phyloP scores from a whole-genome alignment of 2,888 invertebrate genomes.

The Serrognathus titanus region DNA sequence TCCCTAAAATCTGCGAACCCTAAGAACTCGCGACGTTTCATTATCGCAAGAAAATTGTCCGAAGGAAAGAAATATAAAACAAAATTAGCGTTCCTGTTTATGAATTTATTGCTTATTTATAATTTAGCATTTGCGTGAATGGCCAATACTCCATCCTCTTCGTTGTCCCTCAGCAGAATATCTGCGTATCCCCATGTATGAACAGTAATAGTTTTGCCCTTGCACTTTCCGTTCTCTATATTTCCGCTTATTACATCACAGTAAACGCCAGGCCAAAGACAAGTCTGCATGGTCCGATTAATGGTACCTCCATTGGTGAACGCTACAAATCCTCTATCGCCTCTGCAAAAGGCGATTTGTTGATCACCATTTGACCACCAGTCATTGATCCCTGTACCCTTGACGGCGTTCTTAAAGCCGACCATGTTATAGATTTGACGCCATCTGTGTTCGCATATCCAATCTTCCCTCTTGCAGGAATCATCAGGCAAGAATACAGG shows the following conservation, averaged over 20 bases:
- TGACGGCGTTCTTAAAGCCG: constrained; percentile 67
- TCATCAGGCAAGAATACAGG: constrained; percentile 63
- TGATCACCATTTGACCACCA: constrained; percentile 68
- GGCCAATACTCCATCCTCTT: constrained; percentile 67
- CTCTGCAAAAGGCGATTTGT: constrained; percentile 85
- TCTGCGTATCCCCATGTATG: constrained; percentile 56
- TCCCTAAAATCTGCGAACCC: no score
- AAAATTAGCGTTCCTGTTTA: no score
- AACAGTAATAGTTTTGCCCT: constrained; percentile 62
- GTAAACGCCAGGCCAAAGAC: constrained; percentile 55
- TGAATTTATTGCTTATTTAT: background rate
- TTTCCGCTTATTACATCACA: constrained; percentile 81
- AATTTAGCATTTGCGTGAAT: constrained; percentile 52
- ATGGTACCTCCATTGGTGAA: constrained; percentile 10
- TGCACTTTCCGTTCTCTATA: constrained; percentile 54
- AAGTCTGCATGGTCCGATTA: constrained; percentile 14
- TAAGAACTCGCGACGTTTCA: no score
- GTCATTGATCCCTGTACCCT: constrained; percentile 54
- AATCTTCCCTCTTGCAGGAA: constrained; percentile 63
- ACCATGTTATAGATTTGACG: constrained; percentile 78
- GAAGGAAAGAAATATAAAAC: no score
- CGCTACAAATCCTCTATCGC: constrained; percentile 59
- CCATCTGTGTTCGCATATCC: constrained; percentile 86
- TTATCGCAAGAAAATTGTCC: no score
- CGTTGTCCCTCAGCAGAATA: constrained; percentile 53